Evolutionary conservation across 2,888 invertebrate genomes (phyloP).

Genomic region (Apamea anceps): DNA sequence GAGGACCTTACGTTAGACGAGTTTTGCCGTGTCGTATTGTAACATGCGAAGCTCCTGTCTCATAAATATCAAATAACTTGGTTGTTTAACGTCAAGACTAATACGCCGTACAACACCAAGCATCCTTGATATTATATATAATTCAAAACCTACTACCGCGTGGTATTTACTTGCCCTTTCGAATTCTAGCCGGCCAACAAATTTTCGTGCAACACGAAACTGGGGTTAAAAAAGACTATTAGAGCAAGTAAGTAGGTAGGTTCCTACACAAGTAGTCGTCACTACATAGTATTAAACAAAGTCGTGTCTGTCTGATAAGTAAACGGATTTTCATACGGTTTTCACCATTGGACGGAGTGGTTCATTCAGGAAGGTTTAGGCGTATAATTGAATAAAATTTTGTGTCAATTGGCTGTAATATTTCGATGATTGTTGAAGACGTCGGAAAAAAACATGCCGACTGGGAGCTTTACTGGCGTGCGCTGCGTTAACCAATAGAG

Average conservation of each 20-base stretch:
- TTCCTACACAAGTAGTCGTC: background rate
- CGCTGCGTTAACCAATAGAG: too few species aligned
- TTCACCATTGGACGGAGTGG: too few species aligned
- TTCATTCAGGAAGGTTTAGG: too few species aligned
- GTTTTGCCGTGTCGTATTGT: too few species aligned
- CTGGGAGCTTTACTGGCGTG: too few species aligned
- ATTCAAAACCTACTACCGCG: constrained; percentile 7
- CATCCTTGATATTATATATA: constrained; percentile 6
- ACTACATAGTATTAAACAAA: background rate
- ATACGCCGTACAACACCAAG: background rate
- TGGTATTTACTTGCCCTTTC: constrained; percentile 45
- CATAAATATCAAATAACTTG: constrained; percentile 8
- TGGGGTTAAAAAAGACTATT: background rate
- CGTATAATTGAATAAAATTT: too few species aligned
- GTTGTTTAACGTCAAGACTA: background rate
- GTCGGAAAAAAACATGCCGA: too few species aligned
- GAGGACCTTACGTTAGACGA: too few species aligned
- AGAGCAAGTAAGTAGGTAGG: background rate
- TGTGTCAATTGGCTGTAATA: too few species aligned
- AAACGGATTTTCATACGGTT: too few species aligned
- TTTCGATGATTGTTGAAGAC: too few species aligned
- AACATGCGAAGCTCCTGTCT: background rate
- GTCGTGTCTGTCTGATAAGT: background rate
- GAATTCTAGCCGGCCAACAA: background rate
- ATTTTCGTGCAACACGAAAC: constrained; percentile 30